Evolutionary conservation across 2,113 vertebrate species (phyloP), one percentile per base, ranked within the genome.

Genomic region (Cervus canadensis): DNA sequence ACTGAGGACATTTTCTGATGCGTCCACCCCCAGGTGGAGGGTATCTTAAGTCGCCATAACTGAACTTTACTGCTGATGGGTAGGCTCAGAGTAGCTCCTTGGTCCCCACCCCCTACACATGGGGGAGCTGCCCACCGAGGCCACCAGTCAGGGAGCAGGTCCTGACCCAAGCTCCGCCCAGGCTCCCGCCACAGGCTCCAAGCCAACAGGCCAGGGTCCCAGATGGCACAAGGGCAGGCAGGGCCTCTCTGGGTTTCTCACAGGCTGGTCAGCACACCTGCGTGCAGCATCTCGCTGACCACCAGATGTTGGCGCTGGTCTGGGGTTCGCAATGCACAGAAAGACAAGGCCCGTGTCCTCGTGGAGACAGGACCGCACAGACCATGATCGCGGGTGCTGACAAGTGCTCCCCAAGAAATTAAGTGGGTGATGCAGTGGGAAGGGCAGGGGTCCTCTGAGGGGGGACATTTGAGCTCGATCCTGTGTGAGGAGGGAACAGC

Each of bases 361-460:
- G 0, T 21, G n/a, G 25, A 76, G 25, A 48, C 5, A 36, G 28
- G 50, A 21, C 57, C 4, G 0, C 50, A 6, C 5, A 30, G 45
- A 15, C 0, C 0, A 0, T 3, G 21, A 17, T 40, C 19, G 57
- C 2, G 1, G 43, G 59, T 33, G 4, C 71, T 45, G 60, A 87
- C 6, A 25, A 28, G 45, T 14, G 36, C 15, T 2, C 33, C 36
- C 2, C 45, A 26, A 79, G 25, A 19, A 4, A 5, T 12, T 11
- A 43, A 19, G 40, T 0, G 14, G 5, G 23, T 16, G 52, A 0
- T 0, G 1, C 0, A 40, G 45, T 0, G 2, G 52, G 19, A 40
- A n/a, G 59, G 5, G 28, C 17, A 28, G 30, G 33, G 17, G 14
- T 13, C 10, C 54, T 43, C 19, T 54, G 64, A n/a, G 81, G 48